A percentile compares a stretch with the other conserved stretches of the same genome.
These are phyloP conservation scores for Hemithea aestivaria DNA, from an alignment of 2,888 invertebrate species.

Conservation along the genomic window DNA sequence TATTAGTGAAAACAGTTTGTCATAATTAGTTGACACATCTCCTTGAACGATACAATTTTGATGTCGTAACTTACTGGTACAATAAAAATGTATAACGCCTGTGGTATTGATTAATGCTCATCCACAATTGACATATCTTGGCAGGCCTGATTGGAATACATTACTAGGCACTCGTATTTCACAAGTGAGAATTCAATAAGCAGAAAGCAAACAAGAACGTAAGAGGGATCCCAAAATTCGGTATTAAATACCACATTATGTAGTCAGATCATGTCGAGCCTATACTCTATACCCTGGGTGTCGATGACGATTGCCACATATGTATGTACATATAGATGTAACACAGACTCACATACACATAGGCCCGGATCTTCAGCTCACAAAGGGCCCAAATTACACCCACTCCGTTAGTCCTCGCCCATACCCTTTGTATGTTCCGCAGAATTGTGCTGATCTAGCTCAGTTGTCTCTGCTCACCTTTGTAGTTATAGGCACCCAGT, in stretches of 20 bases:
- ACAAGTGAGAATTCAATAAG: conserved; percentile 15
- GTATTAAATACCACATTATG: conserved; percentile 50
- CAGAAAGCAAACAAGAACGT: conserved; percentile 20
- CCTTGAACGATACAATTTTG: too few species aligned
- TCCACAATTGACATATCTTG: conserved; percentile 5
- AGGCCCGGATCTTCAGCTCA: conserved; percentile 33
- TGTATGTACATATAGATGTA: conserved; percentile 16
- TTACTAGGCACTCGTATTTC: conserved; percentile 3
- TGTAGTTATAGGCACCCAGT: conserved; percentile 24
- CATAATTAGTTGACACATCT: too few species aligned
- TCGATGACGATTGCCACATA: conserved; percentile 40
- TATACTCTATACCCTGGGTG: conserved; percentile 24
- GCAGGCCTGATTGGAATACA: conserved; percentile 12
- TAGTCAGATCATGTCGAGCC: conserved; percentile 30
- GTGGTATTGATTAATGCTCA: not conserved
- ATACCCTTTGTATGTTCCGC: conserved; percentile 41
- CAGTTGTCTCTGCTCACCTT: conserved; percentile 38
- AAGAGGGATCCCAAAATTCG: conserved; percentile 26
- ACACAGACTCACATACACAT: conserved; percentile 12
- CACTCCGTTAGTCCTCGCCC: conserved; percentile 39
- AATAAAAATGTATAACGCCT: too few species aligned
- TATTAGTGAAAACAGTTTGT: too few species aligned
- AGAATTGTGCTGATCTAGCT: conserved; percentile 45
- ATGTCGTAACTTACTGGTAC: too few species aligned
- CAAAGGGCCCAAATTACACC: conserved; percentile 57